Conservation (phyloP, 2,888 invertebrate genomes). For the Parnassius orleans region DNA sequence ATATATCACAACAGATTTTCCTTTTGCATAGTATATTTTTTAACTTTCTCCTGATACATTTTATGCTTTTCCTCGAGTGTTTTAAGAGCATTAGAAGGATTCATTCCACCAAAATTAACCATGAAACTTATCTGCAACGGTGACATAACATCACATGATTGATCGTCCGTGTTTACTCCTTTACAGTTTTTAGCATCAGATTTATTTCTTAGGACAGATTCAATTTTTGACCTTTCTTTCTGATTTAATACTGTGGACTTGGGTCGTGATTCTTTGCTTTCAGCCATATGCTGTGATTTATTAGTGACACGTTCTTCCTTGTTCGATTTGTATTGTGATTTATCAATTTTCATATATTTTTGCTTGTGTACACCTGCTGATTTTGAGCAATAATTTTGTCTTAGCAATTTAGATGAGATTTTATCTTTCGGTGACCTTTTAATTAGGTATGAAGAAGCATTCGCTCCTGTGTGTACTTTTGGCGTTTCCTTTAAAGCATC, state of each 20-base stretch:
- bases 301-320: slow-evolving; percentile 30
- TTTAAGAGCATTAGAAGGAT: slow-evolving; percentile 57
- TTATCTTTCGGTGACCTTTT: slow-evolving; percentile 53
- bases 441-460: slow-evolving; percentile 54
- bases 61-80: slow-evolving; percentile 68
- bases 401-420: slow-evolving; percentile 34
- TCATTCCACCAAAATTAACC: slow-evolving; percentile 58
- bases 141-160: slow-evolving; percentile 34
- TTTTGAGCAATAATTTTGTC: slow-evolving; percentile 41
- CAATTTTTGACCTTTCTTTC: slow-evolving; percentile 27
- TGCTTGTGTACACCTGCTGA: slow-evolving; percentile 42
- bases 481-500: slow-evolving; percentile 29
- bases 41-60: slow-evolving; percentile 69
- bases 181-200: slow-evolving; percentile 43
- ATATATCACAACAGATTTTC: slow-evolving; percentile 11
- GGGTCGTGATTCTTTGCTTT: slow-evolving; percentile 19
- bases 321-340: slow-evolving; percentile 16
- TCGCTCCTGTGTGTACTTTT: slow-evolving; percentile 34
- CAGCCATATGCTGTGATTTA: slow-evolving; percentile 24
- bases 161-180: slow-evolving; percentile 44
- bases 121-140: slow-evolving; percentile 67
- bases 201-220: slow-evolving; percentile 35
- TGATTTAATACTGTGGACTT: slow-evolving; percentile 2
- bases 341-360: slow-evolving; percentile 32
- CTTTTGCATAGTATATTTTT: slow-evolving; percentile 48